Conservation (phyloP, 2,797 vertebrate species). For the Australoheros facetus region DNA sequence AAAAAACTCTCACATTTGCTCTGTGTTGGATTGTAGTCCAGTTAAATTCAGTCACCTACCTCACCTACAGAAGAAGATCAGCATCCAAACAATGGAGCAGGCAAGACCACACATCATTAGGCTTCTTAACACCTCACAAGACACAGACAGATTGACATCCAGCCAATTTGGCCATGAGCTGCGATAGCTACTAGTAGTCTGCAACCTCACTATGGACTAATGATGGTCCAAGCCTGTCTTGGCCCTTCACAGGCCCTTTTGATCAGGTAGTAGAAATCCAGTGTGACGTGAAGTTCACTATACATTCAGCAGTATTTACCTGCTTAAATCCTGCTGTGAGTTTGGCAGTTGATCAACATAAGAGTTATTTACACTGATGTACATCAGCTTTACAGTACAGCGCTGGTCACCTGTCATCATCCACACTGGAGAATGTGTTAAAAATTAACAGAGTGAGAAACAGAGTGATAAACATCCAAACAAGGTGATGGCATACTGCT, state of each 20-base stretch:
- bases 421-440: background rate
- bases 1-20: background rate
- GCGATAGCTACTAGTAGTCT: constrained; percentile 56
- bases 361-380: constrained; percentile 46
- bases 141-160: constrained; percentile 75
- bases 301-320: constrained; percentile 56
- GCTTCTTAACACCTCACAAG: constrained; percentile 78
- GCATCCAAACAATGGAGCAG: constrained; percentile 70
- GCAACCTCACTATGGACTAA: constrained; percentile 72
- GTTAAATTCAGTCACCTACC: constrained; percentile 36
- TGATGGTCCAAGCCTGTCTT: constrained; percentile 77
- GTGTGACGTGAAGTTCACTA: constrained; percentile 54
- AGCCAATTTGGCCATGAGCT: constrained; percentile 72
- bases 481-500: background rate
- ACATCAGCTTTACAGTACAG: constrained; percentile 38
- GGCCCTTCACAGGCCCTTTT: constrained; percentile 71
- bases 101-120: constrained; percentile 75
- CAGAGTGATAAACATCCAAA: background rate
- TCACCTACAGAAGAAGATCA: constrained; percentile 69
- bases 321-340: constrained; percentile 34
- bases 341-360: constrained; percentile 53
- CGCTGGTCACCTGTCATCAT: constrained; percentile 54
- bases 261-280: constrained; percentile 72
- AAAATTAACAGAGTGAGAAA: constrained; percentile 27
- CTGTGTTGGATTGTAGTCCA: constrained; percentile 15